Conservation (phyloP, 1,140 invertebrate species). For the Zaprionus nigranus region DNA sequence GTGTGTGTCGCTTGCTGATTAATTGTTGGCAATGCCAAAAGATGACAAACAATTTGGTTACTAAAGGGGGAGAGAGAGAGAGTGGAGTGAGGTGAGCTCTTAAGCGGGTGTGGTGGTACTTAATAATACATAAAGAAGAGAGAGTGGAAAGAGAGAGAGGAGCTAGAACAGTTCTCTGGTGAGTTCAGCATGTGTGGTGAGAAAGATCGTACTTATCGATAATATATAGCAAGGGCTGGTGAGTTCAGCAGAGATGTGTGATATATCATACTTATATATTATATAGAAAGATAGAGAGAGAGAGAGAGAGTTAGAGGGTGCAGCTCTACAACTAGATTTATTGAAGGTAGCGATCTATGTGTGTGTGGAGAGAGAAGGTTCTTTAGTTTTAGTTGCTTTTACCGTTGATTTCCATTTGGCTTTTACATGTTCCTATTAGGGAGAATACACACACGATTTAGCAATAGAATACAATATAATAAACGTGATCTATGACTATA, state of each 20-base stretch:
- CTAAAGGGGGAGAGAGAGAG: constrained; percentile 16
- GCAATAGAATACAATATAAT: constrained; percentile 27
- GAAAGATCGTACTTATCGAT: neutral
- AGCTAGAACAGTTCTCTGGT: constrained; percentile 22
- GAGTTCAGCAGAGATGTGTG: neutral
- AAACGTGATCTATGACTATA: constrained; percentile 13
- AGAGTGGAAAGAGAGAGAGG: neutral
- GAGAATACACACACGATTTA: constrained; percentile 59
- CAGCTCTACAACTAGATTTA: constrained; percentile 24
- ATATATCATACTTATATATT: neutral
- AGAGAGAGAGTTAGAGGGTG: constrained; percentile 17
- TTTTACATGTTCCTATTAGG: constrained; percentile 80
- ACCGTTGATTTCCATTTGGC: constrained; percentile 84
- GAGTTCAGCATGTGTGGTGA: too few species aligned
- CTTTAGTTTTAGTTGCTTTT: constrained; percentile 51
- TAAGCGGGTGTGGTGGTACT: neutral
- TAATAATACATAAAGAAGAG: neutral
- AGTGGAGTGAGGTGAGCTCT: neutral
- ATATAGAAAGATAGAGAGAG: neutral
- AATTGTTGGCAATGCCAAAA: constrained; percentile 57
- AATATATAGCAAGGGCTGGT: neutral
- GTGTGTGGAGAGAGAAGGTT: constrained; percentile 21
- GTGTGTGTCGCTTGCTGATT: constrained; percentile 74
- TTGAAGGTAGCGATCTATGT: constrained; percentile 18
- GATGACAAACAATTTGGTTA: constrained; percentile 75